These are phyloP conservation scores for Ophion costatus DNA, from an alignment of 2,888 invertebrate genomes.

Conservation along the genomic window DNA sequence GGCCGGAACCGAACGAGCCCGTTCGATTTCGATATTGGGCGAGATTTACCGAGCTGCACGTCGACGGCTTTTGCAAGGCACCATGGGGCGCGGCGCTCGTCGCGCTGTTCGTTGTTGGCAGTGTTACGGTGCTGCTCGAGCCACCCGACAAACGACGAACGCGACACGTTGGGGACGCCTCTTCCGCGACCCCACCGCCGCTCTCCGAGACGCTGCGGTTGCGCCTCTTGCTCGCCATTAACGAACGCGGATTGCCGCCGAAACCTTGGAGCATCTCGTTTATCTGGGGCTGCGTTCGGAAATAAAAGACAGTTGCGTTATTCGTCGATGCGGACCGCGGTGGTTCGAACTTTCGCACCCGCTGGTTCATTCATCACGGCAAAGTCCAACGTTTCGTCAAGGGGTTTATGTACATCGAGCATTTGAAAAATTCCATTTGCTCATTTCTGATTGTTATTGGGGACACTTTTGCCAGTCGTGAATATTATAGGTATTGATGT, in stretches of 20 bases:
- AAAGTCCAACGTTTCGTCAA: no score
- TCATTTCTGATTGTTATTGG: background rate
- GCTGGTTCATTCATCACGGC: no score
- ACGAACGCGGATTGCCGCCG: slow-evolving; percentile 83
- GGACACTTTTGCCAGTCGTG: no score
- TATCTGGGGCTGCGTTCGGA: slow-evolving; percentile 85
- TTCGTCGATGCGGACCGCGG: background rate
- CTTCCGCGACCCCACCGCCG: slow-evolving; percentile 79
- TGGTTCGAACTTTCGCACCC: background rate
- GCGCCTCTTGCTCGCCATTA: slow-evolving; percentile 84
- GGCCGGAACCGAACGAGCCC: slow-evolving; percentile 81
- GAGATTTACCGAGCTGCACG: slow-evolving; percentile 75
- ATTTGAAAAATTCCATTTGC: no score
- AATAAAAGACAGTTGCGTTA: no score
- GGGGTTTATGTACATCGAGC: no score
- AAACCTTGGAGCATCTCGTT: slow-evolving; percentile 86
- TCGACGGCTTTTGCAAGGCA: slow-evolving; percentile 72
- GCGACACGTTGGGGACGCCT: slow-evolving; percentile 74
- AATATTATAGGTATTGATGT: no score
- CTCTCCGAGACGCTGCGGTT: slow-evolving; percentile 89
- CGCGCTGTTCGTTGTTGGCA: slow-evolving; percentile 68
- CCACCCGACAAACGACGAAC: slow-evolving; percentile 82
- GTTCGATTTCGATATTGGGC: slow-evolving; percentile 79
- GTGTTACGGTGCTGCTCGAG: slow-evolving; percentile 78
- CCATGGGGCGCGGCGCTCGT: slow-evolving; percentile 30